These are phyloP conservation scores for Silurus lanzhouensis DNA, from an alignment of 2,797 vertebrate genomes.

Conservation along the genomic window DNA sequence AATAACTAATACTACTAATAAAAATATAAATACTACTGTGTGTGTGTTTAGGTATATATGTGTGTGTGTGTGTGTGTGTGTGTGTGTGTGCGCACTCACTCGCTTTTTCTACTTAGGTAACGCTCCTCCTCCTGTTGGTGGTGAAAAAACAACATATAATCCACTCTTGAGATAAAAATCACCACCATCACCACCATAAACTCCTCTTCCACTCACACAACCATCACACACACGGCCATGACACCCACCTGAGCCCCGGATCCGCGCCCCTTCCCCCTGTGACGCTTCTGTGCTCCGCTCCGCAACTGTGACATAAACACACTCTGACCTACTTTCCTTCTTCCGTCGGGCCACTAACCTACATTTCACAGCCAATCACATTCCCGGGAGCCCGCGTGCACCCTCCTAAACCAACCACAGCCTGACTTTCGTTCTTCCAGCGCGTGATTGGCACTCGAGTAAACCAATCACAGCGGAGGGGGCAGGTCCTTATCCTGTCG, in stretches of 20 bases:
- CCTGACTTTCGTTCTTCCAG: not conserved
- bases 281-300: not conserved
- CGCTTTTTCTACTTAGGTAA: slow-evolving; percentile 19
- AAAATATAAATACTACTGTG: too few relatives aligned
- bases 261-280: too few relatives aligned
- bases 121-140: slow-evolving; percentile 18
- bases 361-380: slow-evolving; percentile 90
- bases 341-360: slow-evolving; percentile 98
- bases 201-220: not conserved
- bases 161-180: not conserved
- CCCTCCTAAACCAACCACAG: slow-evolving; percentile 72
- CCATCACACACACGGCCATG: not conserved
- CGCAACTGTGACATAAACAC: slow-evolving; percentile 82
- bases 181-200: not conserved
- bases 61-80: not conserved
- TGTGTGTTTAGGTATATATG: not conserved
- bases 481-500: not conserved
- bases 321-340: slow-evolving; percentile 97
- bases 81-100: not conserved
- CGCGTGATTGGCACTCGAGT: slow-evolving; percentile 53
- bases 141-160: slow-evolving; percentile 35
- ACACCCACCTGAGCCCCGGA: slow-evolving; percentile 46
- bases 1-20: too few relatives aligned
- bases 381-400: slow-evolving; percentile 40
- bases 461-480: slow-evolving; percentile 37